A percentile compares a stretch with the other conserved stretches of the same genome.
These are phyloP conservation scores for Lophura swinhoii DNA, from an alignment of 2,797 vertebrate species.

Conservation along the genomic window DNA sequence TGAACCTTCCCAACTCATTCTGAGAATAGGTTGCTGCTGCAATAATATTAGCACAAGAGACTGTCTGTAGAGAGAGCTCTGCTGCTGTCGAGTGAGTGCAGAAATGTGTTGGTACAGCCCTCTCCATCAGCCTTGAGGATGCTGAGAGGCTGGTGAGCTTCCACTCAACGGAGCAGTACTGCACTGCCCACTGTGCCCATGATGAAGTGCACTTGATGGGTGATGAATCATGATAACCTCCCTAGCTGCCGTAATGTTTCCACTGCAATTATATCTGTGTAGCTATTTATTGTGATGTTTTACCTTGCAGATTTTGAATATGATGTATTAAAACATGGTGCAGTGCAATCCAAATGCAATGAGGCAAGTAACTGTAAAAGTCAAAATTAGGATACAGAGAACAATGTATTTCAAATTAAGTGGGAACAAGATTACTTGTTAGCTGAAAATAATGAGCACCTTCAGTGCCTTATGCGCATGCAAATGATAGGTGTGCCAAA, in stretches of 20 bases:
- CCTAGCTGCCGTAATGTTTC: not conserved
- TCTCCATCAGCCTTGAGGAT: not conserved
- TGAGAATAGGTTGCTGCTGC: not conserved
- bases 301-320: not conserved
- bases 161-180: not conserved
- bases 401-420: conserved; percentile 55
- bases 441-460: conserved; percentile 58
- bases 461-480: conserved; percentile 8
- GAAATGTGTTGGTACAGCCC: not conserved
- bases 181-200: not conserved
- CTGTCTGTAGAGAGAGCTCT: not conserved
- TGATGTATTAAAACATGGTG: not conserved
- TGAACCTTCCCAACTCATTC: not conserved
- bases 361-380: conserved; percentile 46
- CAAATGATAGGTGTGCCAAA: conserved; percentile 43
- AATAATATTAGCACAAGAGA: not conserved
- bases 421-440: conserved; percentile 51
- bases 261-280: not conserved
- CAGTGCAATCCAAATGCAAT: conserved; percentile 33
- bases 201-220: not conserved
- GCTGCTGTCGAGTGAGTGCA: fast-evolving
- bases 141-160: not conserved
- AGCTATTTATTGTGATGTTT: not conserved
- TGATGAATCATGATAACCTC: not conserved
- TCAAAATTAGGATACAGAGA: conserved; percentile 45